These are phyloP conservation scores for Abscondita cerata DNA, from an alignment of 2,888 invertebrate species.

Conservation along the genomic window DNA sequence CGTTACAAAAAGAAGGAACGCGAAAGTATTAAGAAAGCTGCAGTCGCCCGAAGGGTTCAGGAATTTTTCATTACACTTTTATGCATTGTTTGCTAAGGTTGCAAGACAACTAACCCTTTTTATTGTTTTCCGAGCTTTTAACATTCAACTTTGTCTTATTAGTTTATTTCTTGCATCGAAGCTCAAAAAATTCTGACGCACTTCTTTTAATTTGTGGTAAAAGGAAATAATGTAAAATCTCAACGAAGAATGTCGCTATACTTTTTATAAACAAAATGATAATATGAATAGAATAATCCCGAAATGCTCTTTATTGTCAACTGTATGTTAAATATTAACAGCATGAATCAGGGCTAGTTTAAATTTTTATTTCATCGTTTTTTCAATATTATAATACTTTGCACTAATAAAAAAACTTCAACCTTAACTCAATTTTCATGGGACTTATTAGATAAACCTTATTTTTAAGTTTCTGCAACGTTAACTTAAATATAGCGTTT, in stretches of 20 bases:
- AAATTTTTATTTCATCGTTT: conserved; percentile 60
- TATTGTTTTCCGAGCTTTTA: too few species aligned
- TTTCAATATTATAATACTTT: conserved; percentile 60
- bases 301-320: conserved; percentile 61
- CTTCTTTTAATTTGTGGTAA: not conserved
- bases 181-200: too few species aligned
- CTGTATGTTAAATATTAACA: conserved; percentile 58
- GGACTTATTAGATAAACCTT: conserved; percentile 57
- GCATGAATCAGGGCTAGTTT: conserved; percentile 60
- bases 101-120: too few species aligned
- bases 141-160: too few species aligned
- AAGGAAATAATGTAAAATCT: conserved; percentile 22
- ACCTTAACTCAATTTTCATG: conserved; percentile 57
- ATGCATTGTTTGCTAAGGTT: too few species aligned
- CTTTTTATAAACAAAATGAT: conserved; percentile 14
- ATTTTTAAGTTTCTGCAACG: conserved; percentile 56
- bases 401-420: conserved; percentile 60
- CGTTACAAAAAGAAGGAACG: too few species aligned
- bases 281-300: conserved; percentile 49
- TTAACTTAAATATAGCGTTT: conserved; percentile 54
- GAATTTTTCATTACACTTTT: too few species aligned
- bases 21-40: too few species aligned
- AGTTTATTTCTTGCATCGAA: too few species aligned
- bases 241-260: too few species aligned
- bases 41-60: too few species aligned